Evolutionary conservation across 2,888 invertebrate genomes (phyloP), one percentile per base, ranked within the genome.

Genomic region (Agriopis leucophaearia): DNA sequence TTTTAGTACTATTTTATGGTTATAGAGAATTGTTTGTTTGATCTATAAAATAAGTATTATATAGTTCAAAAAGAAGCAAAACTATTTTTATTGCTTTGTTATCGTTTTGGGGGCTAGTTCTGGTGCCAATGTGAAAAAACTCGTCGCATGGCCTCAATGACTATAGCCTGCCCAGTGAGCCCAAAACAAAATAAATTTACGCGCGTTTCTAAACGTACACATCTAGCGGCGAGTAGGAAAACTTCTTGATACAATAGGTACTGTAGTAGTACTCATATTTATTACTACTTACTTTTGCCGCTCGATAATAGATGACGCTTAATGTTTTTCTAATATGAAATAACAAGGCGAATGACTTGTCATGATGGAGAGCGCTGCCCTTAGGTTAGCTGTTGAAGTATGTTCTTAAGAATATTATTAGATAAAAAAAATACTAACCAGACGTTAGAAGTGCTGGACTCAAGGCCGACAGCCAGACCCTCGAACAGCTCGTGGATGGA

Each of bases 401-500:
- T 40, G 8, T 12, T 40, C 12, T 40, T 9, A 9, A 1, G 9
- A 38, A 1, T 9, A 9, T 40, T 10, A 10, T 40, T 10, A 12
- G 42, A 42, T 42, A 13, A 13, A 13, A 10, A 5, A 12, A 8
- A 40, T 15, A 54, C 86, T 84, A 76, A 94, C 94, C 94, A 94
- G 36, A 94, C 92, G 54, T 90, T 76, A 7, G 85, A 77, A 35
- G 91, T 90, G 35, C 95, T 95, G 13, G 95, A 91, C 83, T 97
- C 97, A 64, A 97, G 87, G 0, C 97, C 97, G 13, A 98, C 96
- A 13, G 97, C 97, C 60, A 97, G 91, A 18, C 97, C 98, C 91
- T 98, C 98, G 81, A 98, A 97, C 0, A 97, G 92, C 82, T 98
- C 98, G 83, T 98, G 98, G 66, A 98, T 95, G 12, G 97, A 97